phyloP scores from a whole-genome alignment of 2,888 invertebrate species.

The Leptinotarsa haldemani region DNA sequence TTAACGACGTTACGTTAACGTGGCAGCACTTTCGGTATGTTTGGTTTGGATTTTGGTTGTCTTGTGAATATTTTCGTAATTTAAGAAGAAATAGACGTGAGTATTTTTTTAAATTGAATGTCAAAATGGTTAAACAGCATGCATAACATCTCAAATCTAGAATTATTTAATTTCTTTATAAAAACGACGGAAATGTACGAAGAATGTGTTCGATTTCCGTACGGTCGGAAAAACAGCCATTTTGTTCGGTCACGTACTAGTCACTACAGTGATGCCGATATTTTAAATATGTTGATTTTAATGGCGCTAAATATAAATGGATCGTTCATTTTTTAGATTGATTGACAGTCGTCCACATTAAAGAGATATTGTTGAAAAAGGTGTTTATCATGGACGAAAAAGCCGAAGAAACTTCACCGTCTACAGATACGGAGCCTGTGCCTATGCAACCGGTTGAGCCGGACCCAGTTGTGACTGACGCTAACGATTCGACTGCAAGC shows the following conservation, averaged over 20 bases:
- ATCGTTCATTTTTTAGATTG: constrained; percentile 22
- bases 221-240: constrained; percentile 54
- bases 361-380: not conserved
- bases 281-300: constrained; percentile 33
- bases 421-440: constrained; percentile 15
- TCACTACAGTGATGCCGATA: constrained; percentile 12
- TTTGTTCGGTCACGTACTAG: constrained; percentile 45
- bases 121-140: not conserved
- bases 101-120: constrained; percentile 43
- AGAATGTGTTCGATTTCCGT: constrained; percentile 49
- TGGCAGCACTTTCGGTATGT: constrained; percentile 58
- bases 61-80: constrained; percentile 52
- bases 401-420: constrained; percentile 30
- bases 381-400: constrained; percentile 41
- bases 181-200: constrained; percentile 37
- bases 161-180: constrained; percentile 11
- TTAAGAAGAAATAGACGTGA: constrained; percentile 52
- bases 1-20: constrained; percentile 32
- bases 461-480: not conserved
- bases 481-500: constrained; percentile 11
- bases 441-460: constrained; percentile 10
- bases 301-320: constrained; percentile 52
- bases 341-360: not conserved
- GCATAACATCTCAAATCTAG: not conserved
- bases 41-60: constrained; percentile 55